A percentile compares a stretch with the other conserved stretches of the same genome.
These are phyloP conservation scores for Dinothrombium tinctorium DNA, from an alignment of 1,140 invertebrate species.

Conservation along the genomic window DNA sequence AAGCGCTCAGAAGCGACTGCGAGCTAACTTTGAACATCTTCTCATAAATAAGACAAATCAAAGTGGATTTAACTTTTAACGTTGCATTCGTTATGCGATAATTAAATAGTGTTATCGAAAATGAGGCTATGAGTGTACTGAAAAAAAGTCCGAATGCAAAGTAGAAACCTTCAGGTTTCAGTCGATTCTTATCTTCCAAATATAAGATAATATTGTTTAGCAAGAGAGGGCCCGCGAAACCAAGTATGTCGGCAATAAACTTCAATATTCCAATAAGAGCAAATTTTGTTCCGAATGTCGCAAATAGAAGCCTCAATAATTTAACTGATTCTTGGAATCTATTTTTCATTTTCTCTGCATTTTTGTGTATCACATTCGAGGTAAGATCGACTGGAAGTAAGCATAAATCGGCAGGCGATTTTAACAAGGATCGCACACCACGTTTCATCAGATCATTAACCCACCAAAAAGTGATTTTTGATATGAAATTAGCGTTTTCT, in stretches of 20 bases:
- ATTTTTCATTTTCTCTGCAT: no score
- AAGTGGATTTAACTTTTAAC: conserved; percentile 56
- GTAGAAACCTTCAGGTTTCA: conserved; percentile 36
- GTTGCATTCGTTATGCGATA: conserved; percentile 60
- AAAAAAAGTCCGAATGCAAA: conserved; percentile 45
- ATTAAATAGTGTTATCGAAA: conserved; percentile 67
- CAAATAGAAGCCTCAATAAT: no score
- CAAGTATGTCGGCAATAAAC: conserved; percentile 49
- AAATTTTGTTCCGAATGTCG: no score
- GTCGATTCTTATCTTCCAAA: conserved; percentile 41
- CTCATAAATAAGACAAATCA: conserved; percentile 60
- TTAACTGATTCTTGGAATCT: no score
- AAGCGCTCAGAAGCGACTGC: conserved; percentile 21
- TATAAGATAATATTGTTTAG: conserved; percentile 55
- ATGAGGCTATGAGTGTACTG: conserved; percentile 30
- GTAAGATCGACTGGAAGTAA: no score
- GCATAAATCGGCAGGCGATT: no score
- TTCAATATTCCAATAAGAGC: conserved; percentile 57
- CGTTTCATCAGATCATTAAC: no score
- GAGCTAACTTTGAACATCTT: conserved; percentile 41
- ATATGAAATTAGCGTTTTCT: no score
- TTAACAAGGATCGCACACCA: no score
- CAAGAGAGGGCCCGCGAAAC: conserved; percentile 68
- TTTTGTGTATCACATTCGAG: no score
- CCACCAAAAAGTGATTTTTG: no score